Percentiles rank a stretch among this genome's conserved stretches.
Conservation (phyloP, 2,113 vertebrate genomes). For the Gila orcuttii region DNA sequence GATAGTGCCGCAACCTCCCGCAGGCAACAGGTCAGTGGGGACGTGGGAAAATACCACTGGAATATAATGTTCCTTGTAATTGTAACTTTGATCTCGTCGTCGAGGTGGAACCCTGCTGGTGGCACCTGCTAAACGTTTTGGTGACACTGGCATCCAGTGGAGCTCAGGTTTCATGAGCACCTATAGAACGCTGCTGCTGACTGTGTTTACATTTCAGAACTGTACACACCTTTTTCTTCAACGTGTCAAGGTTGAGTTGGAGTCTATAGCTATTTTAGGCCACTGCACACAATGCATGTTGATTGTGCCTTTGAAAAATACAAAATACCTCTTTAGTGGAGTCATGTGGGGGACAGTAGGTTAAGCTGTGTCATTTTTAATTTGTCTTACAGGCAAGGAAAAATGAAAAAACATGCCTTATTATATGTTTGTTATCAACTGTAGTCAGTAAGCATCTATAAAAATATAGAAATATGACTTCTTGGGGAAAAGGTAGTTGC, state of each 20-base stretch:
- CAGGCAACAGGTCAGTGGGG: constrained; percentile 81
- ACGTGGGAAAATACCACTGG: neutral
- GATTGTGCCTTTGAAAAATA: constrained; percentile 24
- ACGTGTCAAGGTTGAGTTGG: constrained; percentile 40
- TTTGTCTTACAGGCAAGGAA: neutral
- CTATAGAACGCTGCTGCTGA: constrained; percentile 18
- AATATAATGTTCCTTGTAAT: constrained; percentile 4
- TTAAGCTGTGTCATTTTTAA: neutral
- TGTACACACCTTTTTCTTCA: constrained; percentile 27
- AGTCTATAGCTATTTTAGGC: neutral
- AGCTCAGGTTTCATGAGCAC: neutral
- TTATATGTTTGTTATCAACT: neutral
- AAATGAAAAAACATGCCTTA: neutral
- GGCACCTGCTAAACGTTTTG: constrained; percentile 15
- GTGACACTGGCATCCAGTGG: constrained; percentile 37
- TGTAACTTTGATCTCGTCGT: neutral
- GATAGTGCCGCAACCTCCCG: constrained; percentile 72
- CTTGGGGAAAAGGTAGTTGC: neutral
- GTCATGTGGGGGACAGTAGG: neutral
- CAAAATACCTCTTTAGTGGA: neutral
- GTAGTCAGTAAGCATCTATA: neutral
- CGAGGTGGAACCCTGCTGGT: neutral
- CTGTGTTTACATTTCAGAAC: constrained; percentile 48
- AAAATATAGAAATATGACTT: neutral
- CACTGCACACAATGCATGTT: constrained; percentile 8